Evolutionary conservation across 2,113 vertebrate genomes (phyloP).

Genomic region (Geococcyx californianus): DNA sequence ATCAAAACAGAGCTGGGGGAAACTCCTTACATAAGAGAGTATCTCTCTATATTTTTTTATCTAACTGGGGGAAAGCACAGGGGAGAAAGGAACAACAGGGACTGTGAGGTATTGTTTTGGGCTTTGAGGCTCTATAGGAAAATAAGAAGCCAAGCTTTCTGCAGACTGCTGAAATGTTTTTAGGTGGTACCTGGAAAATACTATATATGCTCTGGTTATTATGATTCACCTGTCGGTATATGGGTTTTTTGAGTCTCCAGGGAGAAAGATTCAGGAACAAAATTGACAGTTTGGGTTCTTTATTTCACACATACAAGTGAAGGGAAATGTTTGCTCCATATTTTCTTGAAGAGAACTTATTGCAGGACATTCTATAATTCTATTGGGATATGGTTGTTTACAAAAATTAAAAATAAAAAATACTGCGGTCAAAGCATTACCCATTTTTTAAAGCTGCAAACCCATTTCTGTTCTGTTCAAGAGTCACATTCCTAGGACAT

Average conservation of each 20-base stretch:
- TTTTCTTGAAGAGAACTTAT: background rate
- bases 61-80: background rate
- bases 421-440: background rate
- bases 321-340: background rate
- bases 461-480: background rate
- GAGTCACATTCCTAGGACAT: background rate
- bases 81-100: background rate
- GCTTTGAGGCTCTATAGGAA: background rate
- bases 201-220: background rate
- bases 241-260: background rate
- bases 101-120: background rate
- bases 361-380: background rate
- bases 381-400: accelerated
- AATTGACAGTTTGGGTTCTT: background rate
- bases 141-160: background rate
- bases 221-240: background rate
- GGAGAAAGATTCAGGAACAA: background rate
- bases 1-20: background rate
- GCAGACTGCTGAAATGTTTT: background rate
- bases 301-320: background rate
- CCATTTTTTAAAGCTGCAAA: background rate
- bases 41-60: background rate
- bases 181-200: background rate
- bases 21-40: background rate
- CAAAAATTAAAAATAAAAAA: constrained; percentile 3